These are phyloP conservation scores for Troilus luridus DNA, from an alignment of 2,888 invertebrate species.

Conservation along the genomic window DNA sequence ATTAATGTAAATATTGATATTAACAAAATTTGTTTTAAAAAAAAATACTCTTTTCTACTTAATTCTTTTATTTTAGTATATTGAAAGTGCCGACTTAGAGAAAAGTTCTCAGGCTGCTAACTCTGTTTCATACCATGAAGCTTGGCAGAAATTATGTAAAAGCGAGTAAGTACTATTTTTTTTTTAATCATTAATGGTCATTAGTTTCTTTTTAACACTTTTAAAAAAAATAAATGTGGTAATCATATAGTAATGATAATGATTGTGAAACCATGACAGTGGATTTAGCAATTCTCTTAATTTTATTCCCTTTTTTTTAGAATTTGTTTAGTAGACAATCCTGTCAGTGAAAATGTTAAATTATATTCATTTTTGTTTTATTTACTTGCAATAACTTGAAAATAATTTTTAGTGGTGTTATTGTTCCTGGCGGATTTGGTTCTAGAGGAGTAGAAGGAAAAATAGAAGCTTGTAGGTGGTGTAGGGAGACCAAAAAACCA, in stretches of 20 bases:
- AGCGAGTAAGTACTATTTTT: constrained; percentile 77
- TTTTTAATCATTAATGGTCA: not conserved
- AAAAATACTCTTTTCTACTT: not conserved
- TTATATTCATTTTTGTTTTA: not conserved
- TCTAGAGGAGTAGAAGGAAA: constrained; percentile 96
- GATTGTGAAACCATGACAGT: not conserved
- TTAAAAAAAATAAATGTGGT: too few species aligned
- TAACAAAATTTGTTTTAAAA: not conserved
- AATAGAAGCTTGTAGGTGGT: constrained; percentile 94
- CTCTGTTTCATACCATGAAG: constrained; percentile 90
- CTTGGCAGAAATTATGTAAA: constrained; percentile 92
- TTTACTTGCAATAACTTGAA: not conserved
- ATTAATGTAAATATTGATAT: constrained; percentile 73
- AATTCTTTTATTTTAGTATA: constrained; percentile 74
- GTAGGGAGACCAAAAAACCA: constrained; percentile 89
- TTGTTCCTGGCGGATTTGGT: constrained; percentile 99
- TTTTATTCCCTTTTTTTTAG: not conserved
- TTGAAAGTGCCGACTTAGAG: constrained; percentile 93
- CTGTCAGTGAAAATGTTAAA: not conserved
- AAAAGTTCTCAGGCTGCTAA: constrained; percentile 78
- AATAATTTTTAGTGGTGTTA: constrained; percentile 79
- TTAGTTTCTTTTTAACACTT: too few species aligned
- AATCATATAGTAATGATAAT: too few species aligned
- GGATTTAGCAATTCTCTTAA: not conserved
- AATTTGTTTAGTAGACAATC: not conserved